Percentiles rank a stretch among this genome's conserved stretches.
phyloP scores from a whole-genome alignment of 1,140 invertebrate genomes.

The Hydropsyche tenuis region DNA sequence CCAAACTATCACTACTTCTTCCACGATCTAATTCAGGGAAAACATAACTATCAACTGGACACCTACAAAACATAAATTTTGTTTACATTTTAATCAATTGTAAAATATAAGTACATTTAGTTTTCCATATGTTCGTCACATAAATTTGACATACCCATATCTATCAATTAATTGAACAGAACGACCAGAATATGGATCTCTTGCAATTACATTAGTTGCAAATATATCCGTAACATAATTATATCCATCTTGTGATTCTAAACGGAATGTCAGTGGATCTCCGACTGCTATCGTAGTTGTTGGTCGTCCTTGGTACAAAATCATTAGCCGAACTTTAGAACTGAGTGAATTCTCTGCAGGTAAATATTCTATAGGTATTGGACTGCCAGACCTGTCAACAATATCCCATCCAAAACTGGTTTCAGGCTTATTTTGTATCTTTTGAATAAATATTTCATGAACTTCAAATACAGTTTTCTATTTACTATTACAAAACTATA shows the following conservation, averaged over 20 bases:
- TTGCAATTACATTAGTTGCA: conserved; percentile 90
- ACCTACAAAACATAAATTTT: conserved; percentile 62
- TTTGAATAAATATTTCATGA: conserved; percentile 8
- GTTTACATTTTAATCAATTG: background rate
- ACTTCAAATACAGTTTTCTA: conserved; percentile 41
- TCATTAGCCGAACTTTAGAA: conserved; percentile 83
- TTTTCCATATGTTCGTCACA: conserved; percentile 4
- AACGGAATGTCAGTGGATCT: conserved; percentile 86
- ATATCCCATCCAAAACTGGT: conserved; percentile 56
- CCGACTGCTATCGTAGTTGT: conserved; percentile 94
- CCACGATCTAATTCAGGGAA: conserved; percentile 89
- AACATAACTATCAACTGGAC: conserved; percentile 89
- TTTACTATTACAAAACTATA: conserved; percentile 43
- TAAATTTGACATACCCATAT: conserved; percentile 70
- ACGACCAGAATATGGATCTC: conserved; percentile 89
- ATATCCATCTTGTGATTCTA: conserved; percentile 89
- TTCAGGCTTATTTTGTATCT: conserved; percentile 55
- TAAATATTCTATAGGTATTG: conserved; percentile 89
- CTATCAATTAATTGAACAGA: conserved; percentile 89
- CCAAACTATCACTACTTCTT: conserved; percentile 83
- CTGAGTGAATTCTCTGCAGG: conserved; percentile 89
- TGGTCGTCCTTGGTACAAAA: conserved; percentile 86
- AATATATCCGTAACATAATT: conserved; percentile 90
- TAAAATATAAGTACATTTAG: background rate
- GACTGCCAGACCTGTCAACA: conserved; percentile 79